phyloP scores from a whole-genome alignment of 1,140 invertebrate genomes.

The Maniola jurtina region DNA sequence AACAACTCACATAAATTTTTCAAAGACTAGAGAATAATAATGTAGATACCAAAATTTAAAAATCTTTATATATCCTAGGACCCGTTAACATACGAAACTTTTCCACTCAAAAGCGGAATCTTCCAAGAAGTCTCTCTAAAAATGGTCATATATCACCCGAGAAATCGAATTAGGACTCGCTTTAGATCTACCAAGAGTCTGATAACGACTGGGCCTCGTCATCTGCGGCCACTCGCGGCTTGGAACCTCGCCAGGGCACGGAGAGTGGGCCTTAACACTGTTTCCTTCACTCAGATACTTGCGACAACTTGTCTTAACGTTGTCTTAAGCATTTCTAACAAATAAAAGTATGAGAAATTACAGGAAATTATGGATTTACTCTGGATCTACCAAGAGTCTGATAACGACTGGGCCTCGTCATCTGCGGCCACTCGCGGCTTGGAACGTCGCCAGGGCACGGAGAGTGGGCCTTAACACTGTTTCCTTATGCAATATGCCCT shows the following conservation, averaged over 20 bases:
- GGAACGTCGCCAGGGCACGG: slow-evolving; percentile 58
- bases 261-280: slow-evolving; percentile 32
- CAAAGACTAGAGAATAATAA: too few species aligned
- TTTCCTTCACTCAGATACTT: slow-evolving; percentile 11
- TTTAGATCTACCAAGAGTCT: slow-evolving; percentile 22
- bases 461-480: slow-evolving; percentile 30
- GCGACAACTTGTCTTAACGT: neutral
- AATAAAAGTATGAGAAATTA: neutral
- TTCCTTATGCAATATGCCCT: too few species aligned
- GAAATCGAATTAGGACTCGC: slow-evolving; percentile 30
- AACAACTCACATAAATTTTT: too few species aligned
- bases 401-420: slow-evolving; percentile 59
- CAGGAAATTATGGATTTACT: slow-evolving; percentile 7
- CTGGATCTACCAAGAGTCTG: slow-evolving; percentile 21
- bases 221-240: slow-evolving; percentile 62
- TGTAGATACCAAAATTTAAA: neutral
- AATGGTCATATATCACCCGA: slow-evolving; percentile 10
- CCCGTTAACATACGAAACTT: neutral
- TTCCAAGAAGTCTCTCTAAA: slow-evolving; percentile 12
- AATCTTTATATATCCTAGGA: neutral
- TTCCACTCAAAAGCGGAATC: slow-evolving; percentile 10
- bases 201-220: slow-evolving; percentile 57
- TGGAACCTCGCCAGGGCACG: slow-evolving; percentile 60
- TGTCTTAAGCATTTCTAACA: neutral
- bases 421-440: slow-evolving; percentile 63